A percentile compares a stretch with the other conserved stretches of the same genome.
Evolutionary conservation across 2,113 vertebrate genomes (phyloP).

Genomic region (Mormoops blainvillei): DNA sequence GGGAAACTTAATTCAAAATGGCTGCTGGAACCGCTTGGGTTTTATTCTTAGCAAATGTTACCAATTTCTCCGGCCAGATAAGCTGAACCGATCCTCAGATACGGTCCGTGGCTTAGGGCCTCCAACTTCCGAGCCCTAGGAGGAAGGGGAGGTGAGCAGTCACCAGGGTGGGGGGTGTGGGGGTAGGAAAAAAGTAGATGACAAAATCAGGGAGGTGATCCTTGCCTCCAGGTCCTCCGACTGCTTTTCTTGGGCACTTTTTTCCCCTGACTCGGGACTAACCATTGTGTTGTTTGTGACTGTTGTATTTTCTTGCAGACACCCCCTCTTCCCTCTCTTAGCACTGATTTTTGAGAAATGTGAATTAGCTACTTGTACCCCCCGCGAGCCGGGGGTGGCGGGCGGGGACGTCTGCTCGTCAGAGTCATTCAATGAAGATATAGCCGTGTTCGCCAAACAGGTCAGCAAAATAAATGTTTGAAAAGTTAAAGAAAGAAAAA

Average conservation of each 20-base stretch:
- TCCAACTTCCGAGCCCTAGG: conserved; percentile 14
- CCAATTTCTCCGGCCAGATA: conserved; percentile 51
- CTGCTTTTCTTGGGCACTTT: conserved; percentile 49
- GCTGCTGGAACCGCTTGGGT: conserved; percentile 79
- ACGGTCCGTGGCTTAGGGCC: conserved; percentile 53
- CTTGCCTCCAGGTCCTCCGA: not conserved
- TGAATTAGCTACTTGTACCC: conserved; percentile 99
- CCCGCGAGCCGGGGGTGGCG: conserved; percentile 98
- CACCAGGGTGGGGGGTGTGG: not conserved
- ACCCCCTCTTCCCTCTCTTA: conserved; percentile 99
- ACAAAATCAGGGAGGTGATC: conserved; percentile 15
- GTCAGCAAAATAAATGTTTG: conserved; percentile 85
- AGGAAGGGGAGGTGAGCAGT: conserved; percentile 47
- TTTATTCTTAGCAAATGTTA: conserved; percentile 77
- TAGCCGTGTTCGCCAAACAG: conserved; percentile 99
- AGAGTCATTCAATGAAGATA: conserved; percentile 99
- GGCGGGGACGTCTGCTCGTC: conserved; percentile 99
- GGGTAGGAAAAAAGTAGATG: not conserved
- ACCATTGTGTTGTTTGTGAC: conserved; percentile 82
- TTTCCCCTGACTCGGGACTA: conserved; percentile 54
- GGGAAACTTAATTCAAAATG: conserved; percentile 83
- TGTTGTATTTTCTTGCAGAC: conserved; percentile 93
- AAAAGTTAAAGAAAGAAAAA: conserved; percentile 17
- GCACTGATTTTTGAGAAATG: conserved; percentile 99
- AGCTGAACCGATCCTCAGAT: conserved; percentile 11